A percentile compares a stretch with the other conserved stretches of the same genome.
Conservation (phyloP, 2,797 vertebrate genomes). For the Sebastes melanostomus region DNA sequence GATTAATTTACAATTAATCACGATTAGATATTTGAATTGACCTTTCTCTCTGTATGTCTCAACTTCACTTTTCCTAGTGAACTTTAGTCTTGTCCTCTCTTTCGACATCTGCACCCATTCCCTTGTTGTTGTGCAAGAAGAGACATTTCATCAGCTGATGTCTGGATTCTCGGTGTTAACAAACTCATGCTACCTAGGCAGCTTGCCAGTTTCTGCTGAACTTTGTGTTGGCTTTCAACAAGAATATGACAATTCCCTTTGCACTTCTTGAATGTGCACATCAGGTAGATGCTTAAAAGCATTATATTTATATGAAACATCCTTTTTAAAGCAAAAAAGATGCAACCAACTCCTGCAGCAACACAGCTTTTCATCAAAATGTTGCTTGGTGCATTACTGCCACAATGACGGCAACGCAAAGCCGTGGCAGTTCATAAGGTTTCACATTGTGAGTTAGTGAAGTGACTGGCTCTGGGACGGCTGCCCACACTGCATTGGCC, state of each 20-base stretch:
- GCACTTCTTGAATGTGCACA: neutral
- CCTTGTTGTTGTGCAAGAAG: conserved; percentile 44
- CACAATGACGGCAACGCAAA: conserved; percentile 18
- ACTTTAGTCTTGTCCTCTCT: conserved; percentile 31
- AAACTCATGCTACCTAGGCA: neutral
- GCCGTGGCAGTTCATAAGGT: conserved; percentile 75
- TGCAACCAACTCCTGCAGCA: neutral
- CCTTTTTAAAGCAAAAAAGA: neutral
- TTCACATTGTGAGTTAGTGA: conserved; percentile 82
- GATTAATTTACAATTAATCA: accelerated
- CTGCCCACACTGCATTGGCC: conserved; percentile 83
- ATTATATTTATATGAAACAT: neutral
- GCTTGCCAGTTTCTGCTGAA: conserved; percentile 5
- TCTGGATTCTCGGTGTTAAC: neutral
- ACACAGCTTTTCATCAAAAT: neutral
- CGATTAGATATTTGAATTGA: too few species aligned
- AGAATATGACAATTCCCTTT: neutral
- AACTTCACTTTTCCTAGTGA: conserved; percentile 31
- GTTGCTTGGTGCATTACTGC: neutral
- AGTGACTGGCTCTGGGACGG: conserved; percentile 76
- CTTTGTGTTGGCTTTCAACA: conserved; percentile 6
- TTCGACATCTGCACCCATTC: conserved; percentile 13
- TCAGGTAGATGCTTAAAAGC: neutral
- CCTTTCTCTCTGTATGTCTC: conserved; percentile 2
- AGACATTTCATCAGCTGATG: conserved; percentile 33